A percentile compares a stretch with the other conserved stretches of the same genome.
Conservation (phyloP, 1,140 invertebrate genomes). For the Alviniconcha marisindica region DNA sequence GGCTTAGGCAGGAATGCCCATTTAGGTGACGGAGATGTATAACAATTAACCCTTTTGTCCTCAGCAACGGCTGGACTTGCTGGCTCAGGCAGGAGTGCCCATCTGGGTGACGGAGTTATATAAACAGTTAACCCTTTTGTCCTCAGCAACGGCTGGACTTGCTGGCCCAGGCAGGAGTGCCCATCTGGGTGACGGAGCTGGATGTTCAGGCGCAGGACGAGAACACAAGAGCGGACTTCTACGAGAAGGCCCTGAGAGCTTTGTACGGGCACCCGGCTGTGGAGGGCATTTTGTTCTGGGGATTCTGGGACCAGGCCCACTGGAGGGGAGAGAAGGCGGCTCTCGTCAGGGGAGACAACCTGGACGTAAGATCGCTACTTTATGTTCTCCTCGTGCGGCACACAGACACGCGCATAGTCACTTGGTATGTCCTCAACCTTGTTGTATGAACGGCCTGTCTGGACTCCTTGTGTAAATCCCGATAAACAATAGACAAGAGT, state of each 20-base stretch:
- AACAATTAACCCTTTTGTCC: no score
- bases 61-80: no score
- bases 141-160: conserved; percentile 48
- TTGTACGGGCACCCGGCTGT: conserved; percentile 64
- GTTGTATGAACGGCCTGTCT: no score
- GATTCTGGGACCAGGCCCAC: conserved; percentile 61
- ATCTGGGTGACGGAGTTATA: no score
- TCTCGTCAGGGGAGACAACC: conserved; percentile 31
- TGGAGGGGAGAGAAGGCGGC: conserved; percentile 15
- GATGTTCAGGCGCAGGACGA: conserved; percentile 44
- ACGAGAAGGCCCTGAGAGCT: conserved; percentile 52
- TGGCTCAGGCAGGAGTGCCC: no score
- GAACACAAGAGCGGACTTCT: conserved; percentile 46
- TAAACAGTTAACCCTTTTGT: no score
- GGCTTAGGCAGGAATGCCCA: no score
- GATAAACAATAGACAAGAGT: no score
- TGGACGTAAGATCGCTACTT: not conserved
- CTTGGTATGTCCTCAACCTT: no score
- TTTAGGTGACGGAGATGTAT: no score
- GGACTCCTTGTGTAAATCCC: no score
- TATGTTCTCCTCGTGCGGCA: no score
- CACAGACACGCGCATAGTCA: not conserved
- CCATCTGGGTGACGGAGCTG: conserved; percentile 58
- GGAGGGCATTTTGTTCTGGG: conserved; percentile 66
- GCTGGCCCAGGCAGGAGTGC: conserved; percentile 44